Base-by-base conservation (phyloP, 1,140 invertebrate genomes). In the Neomicropteryx cornuta region DNA sequence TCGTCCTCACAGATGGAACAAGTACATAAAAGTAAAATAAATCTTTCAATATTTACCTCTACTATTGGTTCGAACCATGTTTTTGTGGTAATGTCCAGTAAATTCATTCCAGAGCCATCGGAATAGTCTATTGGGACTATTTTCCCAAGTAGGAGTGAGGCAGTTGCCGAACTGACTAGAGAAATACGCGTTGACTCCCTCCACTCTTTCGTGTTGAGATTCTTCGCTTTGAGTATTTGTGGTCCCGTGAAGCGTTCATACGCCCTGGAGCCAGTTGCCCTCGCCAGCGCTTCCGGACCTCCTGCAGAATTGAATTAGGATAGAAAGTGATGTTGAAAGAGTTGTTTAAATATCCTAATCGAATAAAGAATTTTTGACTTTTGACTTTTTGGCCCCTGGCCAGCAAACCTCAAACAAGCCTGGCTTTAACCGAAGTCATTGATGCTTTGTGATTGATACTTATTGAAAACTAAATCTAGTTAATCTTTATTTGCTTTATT, bases 71-170 rank as follows among this genome's bases (percentile, higher is more conserved):
- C 56, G 41, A 78, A 73, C 94, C 92, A 97, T 27, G 68, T 66
- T 67, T 85, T 87, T 1, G 58, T 74, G 21, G 63, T 71, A 24
- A 97, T 89, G 59, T 97, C 79, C 39, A 98, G 64, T 11, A 98
- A 68, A 66, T 98, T 97, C 92, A 96, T 98, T 19, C 94, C 95
- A 3, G 92, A 96, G 1, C 81, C 93, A 68, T 97, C 94, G 1
- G 88, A 79, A 43, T 75, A 75, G 60, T 97, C 95, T 33, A 97
- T 93, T 0, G 86, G 79, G 0, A 90, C 91, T 51, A 92, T 87
- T 50, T 79, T 68, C 1, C 93, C 92, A n/a, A 93, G 55, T 48
- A 97, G 86, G 14, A 97, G 54, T 0, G 86, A 89, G 35, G 85
- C 87, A 0, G 81, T 74, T 63, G 97, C 97, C 49, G 86, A 96